These are phyloP conservation scores for Daubentonia madagascariensis DNA, from an alignment of 2,113 vertebrate species.

Conservation along the genomic window DNA sequence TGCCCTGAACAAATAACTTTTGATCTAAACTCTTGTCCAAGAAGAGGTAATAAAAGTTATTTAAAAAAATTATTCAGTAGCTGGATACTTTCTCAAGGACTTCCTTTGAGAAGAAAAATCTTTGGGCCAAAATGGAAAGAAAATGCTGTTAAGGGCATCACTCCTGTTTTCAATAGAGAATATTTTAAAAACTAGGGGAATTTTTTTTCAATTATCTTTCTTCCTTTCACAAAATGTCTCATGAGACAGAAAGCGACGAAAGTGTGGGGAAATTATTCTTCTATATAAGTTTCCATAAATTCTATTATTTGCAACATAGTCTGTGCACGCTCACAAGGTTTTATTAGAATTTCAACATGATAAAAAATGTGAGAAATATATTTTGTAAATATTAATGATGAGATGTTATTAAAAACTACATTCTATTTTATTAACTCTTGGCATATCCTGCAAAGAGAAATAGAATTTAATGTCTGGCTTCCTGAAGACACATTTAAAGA, in stretches of 20 bases:
- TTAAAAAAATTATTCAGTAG: background rate
- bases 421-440: background rate
- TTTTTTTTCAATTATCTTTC: background rate
- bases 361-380: background rate
- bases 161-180: background rate
- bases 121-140: background rate
- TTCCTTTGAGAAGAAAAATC: background rate
- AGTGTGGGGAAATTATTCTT: background rate
- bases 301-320: background rate
- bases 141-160: background rate
- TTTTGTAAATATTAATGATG: background rate
- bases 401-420: background rate
- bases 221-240: conserved; percentile 4
- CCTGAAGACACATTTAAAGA: background rate
- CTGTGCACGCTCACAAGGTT: background rate
- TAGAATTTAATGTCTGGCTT: background rate
- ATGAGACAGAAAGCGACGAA: background rate
- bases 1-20: background rate
- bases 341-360: background rate
- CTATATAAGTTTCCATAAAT: background rate
- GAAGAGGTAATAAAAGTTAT: background rate
- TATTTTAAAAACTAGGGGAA: background rate
- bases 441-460: background rate
- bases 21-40: background rate
- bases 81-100: background rate